Base-by-base conservation (phyloP, 2,113 vertebrate genomes). In the Gulo gulo region DNA sequence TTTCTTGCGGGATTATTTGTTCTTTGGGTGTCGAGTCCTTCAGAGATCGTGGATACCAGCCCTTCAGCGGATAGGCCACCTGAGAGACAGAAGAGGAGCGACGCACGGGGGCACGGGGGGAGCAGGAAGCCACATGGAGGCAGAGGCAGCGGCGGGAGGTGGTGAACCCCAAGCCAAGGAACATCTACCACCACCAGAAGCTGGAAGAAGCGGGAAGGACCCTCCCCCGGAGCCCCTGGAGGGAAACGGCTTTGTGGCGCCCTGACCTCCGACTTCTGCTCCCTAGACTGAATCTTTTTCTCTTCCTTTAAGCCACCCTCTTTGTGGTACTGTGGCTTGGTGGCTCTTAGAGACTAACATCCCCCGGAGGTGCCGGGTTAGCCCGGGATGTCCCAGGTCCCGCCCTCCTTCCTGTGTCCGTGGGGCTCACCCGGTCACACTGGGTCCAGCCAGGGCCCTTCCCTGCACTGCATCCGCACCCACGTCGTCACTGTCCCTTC, bases 381-480 rank as follows among this genome's bases (percentile, higher is more conserved):
- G 80, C 4, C 29, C 4, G 10, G 4, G 36, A 13, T 2, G n/a
- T n/a, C 45, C 7, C 18, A 5, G 88, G 76, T 29, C 50, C 47
- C 1, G 18, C 18, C 18, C 45, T 23, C 15, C 31, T 31, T 45
- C 29, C 9, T 26, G 50, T 3, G n/a, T 34, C 42, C 21, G 50
- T 18, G 90, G 63, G 47, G 20, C 20, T 13, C 29, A 2, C 21
- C 29, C 4, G 21, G 11, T 14, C 14, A 2, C 1, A 7, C 36
- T 1, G 6, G 20, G 50, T n/a, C 29, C 36, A 12, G 78, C 42
- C 9, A 9, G 63, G 61, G 8, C 12, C 1, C 29, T 14, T 15
- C 21, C 7, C 45, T 0, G 1, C 4, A 14, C 88, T 45, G n/a
- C 42, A 1, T 1, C 0, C 16, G 15, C 21, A 50, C 6, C 10